Percentiles rank a stretch among this genome's conserved stretches.
Evolutionary conservation across 2,113 vertebrate species (phyloP).

Genomic region (Carlito syrichta): DNA sequence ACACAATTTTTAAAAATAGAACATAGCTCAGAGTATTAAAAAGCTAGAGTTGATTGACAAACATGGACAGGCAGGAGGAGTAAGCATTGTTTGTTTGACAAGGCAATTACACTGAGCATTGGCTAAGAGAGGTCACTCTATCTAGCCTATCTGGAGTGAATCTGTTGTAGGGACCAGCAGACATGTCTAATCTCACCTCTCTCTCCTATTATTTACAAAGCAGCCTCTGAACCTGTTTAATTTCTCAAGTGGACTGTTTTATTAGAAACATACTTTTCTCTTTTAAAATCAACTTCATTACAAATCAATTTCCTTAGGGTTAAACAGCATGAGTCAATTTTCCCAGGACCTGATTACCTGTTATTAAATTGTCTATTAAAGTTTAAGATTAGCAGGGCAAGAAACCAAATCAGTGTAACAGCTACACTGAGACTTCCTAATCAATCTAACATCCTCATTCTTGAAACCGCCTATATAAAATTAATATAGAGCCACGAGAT

Average conservation of each 20-base stretch:
- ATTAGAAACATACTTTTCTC: conserved; percentile 30
- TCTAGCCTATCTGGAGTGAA: background rate
- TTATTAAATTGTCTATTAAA: background rate
- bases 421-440: background rate
- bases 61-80: background rate
- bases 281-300: conserved; percentile 35
- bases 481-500: too few species aligned
- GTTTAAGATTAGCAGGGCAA: background rate
- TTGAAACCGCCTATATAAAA: too few species aligned
- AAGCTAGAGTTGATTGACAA: conserved; percentile 15
- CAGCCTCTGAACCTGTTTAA: conserved; percentile 22
- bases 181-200: background rate
- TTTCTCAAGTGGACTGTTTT: conserved; percentile 6
- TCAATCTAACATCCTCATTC: background rate
- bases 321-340: background rate
- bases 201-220: background rate
- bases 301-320: background rate
- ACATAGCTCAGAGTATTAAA: background rate
- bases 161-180: background rate
- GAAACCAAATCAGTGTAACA: background rate
- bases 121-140: background rate
- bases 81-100: conserved; percentile 3
- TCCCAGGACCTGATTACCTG: background rate
- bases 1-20: background rate
- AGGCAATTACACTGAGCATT: background rate